phyloP scores from a whole-genome alignment of 2,113 vertebrate genomes.

The Paedocypris sp. region DNA sequence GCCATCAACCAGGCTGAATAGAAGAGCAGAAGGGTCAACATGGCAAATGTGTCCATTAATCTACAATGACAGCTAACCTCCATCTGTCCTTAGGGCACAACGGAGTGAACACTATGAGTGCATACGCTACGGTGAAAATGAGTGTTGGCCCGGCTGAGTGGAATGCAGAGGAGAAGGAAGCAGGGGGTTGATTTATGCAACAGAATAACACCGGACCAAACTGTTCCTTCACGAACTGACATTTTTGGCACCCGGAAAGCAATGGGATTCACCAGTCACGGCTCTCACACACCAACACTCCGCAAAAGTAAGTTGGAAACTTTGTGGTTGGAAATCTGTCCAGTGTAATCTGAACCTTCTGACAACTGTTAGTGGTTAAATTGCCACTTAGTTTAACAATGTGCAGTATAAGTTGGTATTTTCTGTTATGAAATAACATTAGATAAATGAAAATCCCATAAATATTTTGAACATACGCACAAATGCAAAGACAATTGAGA shows the following conservation, averaged over 20 bases:
- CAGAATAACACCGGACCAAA: slow-evolving; percentile 15
- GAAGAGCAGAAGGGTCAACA: slow-evolving; percentile 47
- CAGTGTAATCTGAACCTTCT: slow-evolving; percentile 5
- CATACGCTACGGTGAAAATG: slow-evolving; percentile 27
- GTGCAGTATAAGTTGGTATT: too few species aligned
- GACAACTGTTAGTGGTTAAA: neutral
- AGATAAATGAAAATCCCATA: too few species aligned
- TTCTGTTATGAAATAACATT: too few species aligned
- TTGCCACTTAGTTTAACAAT: too few species aligned
- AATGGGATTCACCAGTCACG: neutral
- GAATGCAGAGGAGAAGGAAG: slow-evolving; percentile 28
- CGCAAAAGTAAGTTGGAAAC: slow-evolving; percentile 12
- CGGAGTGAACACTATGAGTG: slow-evolving; percentile 24
- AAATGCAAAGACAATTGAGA: too few species aligned
- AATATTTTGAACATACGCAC: too few species aligned
- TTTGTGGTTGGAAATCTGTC: slow-evolving; percentile 9
- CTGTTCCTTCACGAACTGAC: neutral
- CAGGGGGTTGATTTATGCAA: slow-evolving; percentile 29
- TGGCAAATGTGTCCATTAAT: slow-evolving; percentile 55
- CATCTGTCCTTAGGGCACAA: slow-evolving; percentile 28
- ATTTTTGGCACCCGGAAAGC: slow-evolving; percentile 5
- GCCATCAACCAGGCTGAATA: slow-evolving; percentile 9
- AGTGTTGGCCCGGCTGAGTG: slow-evolving; percentile 17
- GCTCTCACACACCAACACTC: neutral
- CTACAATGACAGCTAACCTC: slow-evolving; percentile 51